Base-by-base conservation (phyloP, 2,888 invertebrate genomes). In the Drosophila phalerata region DNA sequence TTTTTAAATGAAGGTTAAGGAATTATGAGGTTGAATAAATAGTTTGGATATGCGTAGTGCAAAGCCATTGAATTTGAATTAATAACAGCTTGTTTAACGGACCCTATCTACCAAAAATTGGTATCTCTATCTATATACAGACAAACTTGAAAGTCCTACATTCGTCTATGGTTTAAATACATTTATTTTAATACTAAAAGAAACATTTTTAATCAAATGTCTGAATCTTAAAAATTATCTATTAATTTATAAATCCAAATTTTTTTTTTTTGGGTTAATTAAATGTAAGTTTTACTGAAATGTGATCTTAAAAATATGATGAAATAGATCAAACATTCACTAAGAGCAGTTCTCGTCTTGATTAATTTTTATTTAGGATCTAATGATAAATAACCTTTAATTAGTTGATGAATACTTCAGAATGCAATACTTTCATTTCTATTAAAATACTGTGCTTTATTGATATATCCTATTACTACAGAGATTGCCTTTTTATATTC, bases 401-500 rank as follows among this genome's bases (percentile, higher is more conserved):
- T 11, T 42, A 22, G 5, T 19, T 22, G 2, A 43, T 13, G 6
- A 43, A 43, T 43, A 22, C 8, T 8, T 13, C 15, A 22, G 3
- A 2, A 0, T 13, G 6, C 13, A 43, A 13, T 1, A 22, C 3
- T 13, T 43, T 6, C 1, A 17, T 13, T 13, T 43, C 42, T 43
- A 43, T 22, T 17, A 6, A 43, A 13, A 37, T 11, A 28, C 8
- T n/a, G 25, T 45, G 13, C 3, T 32, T 19, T 17, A 32, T 45
- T 5, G 13, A 58, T 25, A 47, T 19, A 65, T 38, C 15, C n/a
- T 62, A 67, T 19, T 67, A 70, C 42, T 69, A 68, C 82, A 85
- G 82, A 87, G 82, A 83, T 83, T 83, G 85, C 82, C 79, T 51
- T 78, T 42, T 19, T 48, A n/a, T 15, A 40, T 52, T 40, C 66